Base-by-base conservation (phyloP, 2,888 invertebrate genomes). In the Mactromeris polynyma region DNA sequence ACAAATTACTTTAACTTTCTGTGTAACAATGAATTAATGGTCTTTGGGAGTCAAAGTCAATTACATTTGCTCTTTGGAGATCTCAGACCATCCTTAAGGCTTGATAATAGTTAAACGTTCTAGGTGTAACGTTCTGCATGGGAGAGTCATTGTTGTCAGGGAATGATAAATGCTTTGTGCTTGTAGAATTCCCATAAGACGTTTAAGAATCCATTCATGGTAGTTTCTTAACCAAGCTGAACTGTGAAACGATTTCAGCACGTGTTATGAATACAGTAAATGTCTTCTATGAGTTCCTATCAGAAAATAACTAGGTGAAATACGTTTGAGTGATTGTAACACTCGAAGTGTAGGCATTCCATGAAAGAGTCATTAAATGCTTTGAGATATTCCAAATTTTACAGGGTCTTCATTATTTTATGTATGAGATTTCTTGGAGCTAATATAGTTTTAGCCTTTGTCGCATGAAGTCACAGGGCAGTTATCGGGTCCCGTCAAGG, bases 1-100 rank as follows among this genome's bases (percentile, higher is more conserved):
- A 26, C 58, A 64, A 64, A 64, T 64, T n/a, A n/a, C 58, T 64
- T 64, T 64, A 64, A 26, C 58, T 64, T 26, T 64, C 26, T 26
- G 58, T 9, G 58, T 64, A 26, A 64, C 58, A 64, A 64, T 7
- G 58, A 26, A 64, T 64, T 64, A 64, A 64, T 26, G 58, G 58
- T 64, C 58, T 64, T 26, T n/a, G 26, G 26, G 26, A 64, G 58
- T 26, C 58, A 64, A 64, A 64, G 58, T 64, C 58, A 26, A 64
- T 64, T 64, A 64, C 58, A 2, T 64, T n/a, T 64, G 58, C 58
- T 64, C 58, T 26, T 64, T 64, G n/a, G 58, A 64, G 58, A 64
- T n/a, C 26, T 26, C 26, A 26, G 58, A 3, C 11, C 58, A 11
- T 26, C 58, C 26, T 64, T 64, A 64, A 64, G 58, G 58, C 26